phyloP scores from a whole-genome alignment of 1,140 invertebrate species.

The Achatina immaculata region DNA sequence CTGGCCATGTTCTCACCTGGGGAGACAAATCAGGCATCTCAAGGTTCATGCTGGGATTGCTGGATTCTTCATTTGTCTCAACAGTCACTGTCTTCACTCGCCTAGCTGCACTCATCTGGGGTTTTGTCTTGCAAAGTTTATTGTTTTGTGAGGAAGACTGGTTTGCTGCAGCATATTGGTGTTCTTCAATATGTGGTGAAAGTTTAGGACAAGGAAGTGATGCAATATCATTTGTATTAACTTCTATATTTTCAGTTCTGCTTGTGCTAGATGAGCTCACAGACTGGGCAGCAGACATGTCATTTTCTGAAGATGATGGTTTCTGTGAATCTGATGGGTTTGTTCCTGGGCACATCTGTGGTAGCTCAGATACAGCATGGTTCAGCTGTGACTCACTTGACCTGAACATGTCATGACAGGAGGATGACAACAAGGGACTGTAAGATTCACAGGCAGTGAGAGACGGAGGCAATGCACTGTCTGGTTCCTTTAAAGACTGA shows the following conservation, averaged over 20 bases:
- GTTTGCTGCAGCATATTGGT: conserved; percentile 11
- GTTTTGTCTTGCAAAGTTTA: neutral
- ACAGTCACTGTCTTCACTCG: neutral
- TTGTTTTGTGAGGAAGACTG: neutral
- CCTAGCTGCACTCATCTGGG: neutral
- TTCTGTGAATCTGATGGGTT: neutral
- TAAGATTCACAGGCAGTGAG: neutral
- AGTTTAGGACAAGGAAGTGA: neutral
- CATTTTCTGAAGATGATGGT: neutral
- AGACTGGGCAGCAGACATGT: neutral
- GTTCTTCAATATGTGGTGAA: conserved; percentile 23
- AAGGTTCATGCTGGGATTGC: conserved; percentile 8
- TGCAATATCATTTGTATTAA: neutral
- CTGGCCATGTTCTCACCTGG: conserved; percentile 34
- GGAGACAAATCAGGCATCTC: conserved; percentile 21
- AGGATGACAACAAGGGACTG: conserved; percentile 4
- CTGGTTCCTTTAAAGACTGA: neutral
- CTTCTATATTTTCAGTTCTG: neutral
- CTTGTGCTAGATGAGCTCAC: neutral
- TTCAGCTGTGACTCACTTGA: neutral
- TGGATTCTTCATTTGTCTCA: neutral
- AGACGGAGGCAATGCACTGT: neutral
- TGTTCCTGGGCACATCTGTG: neutral
- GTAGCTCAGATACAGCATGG: neutral
- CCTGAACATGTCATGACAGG: neutral